Percentiles rank a stretch among this genome's conserved stretches.
phyloP scores from a whole-genome alignment of 2,797 vertebrate genomes.

The Sorex maritimensis region DNA sequence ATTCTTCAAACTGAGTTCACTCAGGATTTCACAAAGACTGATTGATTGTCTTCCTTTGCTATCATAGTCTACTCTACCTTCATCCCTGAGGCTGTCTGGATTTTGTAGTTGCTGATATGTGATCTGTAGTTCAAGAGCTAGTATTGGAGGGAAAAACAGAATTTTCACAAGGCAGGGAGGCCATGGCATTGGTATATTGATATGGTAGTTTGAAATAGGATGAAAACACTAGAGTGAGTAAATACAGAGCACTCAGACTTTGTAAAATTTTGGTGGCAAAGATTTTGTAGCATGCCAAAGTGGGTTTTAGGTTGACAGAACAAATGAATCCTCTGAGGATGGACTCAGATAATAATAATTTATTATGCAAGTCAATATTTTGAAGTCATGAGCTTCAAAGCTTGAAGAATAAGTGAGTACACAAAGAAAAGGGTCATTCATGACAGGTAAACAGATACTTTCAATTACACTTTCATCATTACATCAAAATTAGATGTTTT shows the following conservation, averaged over 20 bases:
- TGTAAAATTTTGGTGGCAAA: neutral
- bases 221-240: neutral
- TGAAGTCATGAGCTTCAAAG: neutral
- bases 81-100: neutral
- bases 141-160: neutral
- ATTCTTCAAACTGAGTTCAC: neutral
- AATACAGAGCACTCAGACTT: neutral
- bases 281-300: neutral
- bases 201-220: neutral
- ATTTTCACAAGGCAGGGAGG: neutral
- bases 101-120: neutral
- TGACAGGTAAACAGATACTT: neutral
- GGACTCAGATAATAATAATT: neutral
- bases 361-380: neutral
- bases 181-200: neutral
- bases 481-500: neutral
- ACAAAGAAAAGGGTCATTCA: neutral
- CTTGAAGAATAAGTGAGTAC: neutral
- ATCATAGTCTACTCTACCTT: neutral
- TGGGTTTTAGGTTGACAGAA: neutral
- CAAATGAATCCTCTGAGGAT: neutral
- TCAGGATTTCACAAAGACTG: neutral
- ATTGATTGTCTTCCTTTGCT: neutral
- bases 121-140: constrained; percentile 22
- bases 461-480: neutral